A percentile compares a stretch with the other conserved stretches of the same genome.
Evolutionary conservation across 1,140 invertebrate genomes (phyloP).

Genomic region (Sycobia sp.): DNA sequence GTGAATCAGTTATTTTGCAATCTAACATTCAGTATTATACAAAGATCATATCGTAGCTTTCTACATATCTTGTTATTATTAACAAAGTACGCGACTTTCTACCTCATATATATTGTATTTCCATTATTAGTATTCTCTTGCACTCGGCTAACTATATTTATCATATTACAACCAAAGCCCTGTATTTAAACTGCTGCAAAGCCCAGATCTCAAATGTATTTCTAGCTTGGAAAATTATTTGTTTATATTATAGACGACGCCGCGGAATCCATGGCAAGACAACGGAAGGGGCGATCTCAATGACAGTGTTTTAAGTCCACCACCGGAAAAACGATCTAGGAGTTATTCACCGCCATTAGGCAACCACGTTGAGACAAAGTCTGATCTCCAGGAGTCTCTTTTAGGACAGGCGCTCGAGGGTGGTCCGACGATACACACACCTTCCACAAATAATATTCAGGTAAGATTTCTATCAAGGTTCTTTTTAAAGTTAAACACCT

Average conservation of each 20-base stretch:
- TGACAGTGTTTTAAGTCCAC: conserved; percentile 58
- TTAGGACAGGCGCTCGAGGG: conserved; percentile 77
- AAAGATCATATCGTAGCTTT: no score
- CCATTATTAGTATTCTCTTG: no score
- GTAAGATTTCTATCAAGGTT: conserved; percentile 40
- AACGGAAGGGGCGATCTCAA: conserved; percentile 57
- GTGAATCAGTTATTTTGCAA: no score
- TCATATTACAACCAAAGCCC: no score
- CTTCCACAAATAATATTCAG: conserved; percentile 54
- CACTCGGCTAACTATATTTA: no score
- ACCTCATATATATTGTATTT: no score
- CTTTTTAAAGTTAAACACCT: background rate
- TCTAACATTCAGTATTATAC: no score
- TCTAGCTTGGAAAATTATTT: no score
- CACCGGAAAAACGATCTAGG: conserved; percentile 64
- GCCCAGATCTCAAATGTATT: no score
- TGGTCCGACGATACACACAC: conserved; percentile 64
- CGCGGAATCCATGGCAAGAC: conserved; percentile 63
- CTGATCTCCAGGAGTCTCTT: conserved; percentile 71
- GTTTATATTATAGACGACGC: conserved; percentile 53
- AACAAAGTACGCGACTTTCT: no score
- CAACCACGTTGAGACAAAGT: conserved; percentile 59
- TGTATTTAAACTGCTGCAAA: no score
- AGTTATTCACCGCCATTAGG: conserved; percentile 62
- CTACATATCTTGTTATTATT: no score